These are phyloP conservation scores for Lepidochrysops patricia DNA, from an alignment of 2,888 invertebrate genomes.

Conservation along the genomic window DNA sequence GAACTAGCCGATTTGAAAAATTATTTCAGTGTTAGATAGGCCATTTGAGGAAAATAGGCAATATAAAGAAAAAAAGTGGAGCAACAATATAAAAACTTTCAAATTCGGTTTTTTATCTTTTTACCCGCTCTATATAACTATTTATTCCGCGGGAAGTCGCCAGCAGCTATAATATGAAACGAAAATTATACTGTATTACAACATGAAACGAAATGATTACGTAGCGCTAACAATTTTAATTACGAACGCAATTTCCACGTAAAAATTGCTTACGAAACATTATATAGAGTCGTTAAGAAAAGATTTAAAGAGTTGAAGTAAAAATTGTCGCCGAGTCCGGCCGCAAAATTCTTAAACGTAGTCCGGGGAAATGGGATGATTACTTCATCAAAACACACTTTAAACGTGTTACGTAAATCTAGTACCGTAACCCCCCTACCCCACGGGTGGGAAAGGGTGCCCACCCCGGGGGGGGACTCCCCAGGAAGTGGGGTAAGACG, in stretches of 20 bases:
- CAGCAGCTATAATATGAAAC: too few species aligned
- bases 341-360: conserved; percentile 72
- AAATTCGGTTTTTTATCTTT: too few species aligned
- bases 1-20: too few species aligned
- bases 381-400: conserved; percentile 76
- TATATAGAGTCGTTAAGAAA: conserved; percentile 51
- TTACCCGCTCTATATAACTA: too few species aligned
- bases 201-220: neutral
- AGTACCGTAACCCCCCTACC: conserved; percentile 59
- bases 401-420: conserved; percentile 75
- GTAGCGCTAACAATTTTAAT: neutral
- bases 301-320: conserved; percentile 63
- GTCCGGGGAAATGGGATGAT: conserved; percentile 73
- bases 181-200: too few species aligned
- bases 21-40: too few species aligned
- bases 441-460: conserved; percentile 55
- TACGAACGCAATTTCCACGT: neutral
- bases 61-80: too few species aligned
- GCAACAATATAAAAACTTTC: too few species aligned
- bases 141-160: too few species aligned
- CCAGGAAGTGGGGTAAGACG: conserved; percentile 69
- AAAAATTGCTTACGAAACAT: neutral
- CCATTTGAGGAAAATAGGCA: too few species aligned
- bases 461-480: conserved; percentile 36
- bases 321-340: conserved; percentile 52